Conservation (phyloP, 2,797 vertebrate genomes). For the Valencia hispanica region DNA sequence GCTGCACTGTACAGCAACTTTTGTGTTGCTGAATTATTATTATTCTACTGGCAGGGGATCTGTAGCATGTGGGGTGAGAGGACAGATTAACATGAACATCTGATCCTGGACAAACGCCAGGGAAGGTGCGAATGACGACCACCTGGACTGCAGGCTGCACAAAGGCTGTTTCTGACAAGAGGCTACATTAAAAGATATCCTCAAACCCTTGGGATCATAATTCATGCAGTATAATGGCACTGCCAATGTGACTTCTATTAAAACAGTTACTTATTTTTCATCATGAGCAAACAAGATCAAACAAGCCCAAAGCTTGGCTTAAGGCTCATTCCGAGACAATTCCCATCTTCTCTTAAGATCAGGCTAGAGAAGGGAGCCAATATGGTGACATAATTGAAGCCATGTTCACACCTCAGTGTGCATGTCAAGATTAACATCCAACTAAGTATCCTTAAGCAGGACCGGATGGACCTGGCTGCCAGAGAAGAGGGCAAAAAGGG, state of each 20-base stretch:
- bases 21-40: constrained; percentile 51
- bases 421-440: constrained; percentile 59
- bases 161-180: constrained; percentile 42
- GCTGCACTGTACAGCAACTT: constrained; percentile 35
- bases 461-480: constrained; percentile 55
- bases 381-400: constrained; percentile 58
- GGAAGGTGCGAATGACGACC: constrained; percentile 49
- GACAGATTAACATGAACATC: constrained; percentile 60
- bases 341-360: constrained; percentile 1
- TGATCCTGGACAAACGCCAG: constrained; percentile 49
- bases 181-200: constrained; percentile 49
- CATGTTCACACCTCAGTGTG: constrained; percentile 68
- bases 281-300: constrained; percentile 8
- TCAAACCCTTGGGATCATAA: constrained; percentile 29
- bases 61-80: constrained; percentile 42
- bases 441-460: constrained; percentile 39
- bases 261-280: constrained; percentile 26
- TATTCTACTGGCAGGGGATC: constrained; percentile 34
- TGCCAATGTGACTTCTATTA: constrained; percentile 10
- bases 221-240: constrained; percentile 29
- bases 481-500: constrained; percentile 34
- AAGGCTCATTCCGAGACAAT: constrained; percentile 9
- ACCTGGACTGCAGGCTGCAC: constrained; percentile 50
- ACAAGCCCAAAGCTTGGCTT: constrained; percentile 17
- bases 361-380: constrained; percentile 17